phyloP scores from a whole-genome alignment of 1,140 invertebrate genomes.

The Pachypsylla venusta region DNA sequence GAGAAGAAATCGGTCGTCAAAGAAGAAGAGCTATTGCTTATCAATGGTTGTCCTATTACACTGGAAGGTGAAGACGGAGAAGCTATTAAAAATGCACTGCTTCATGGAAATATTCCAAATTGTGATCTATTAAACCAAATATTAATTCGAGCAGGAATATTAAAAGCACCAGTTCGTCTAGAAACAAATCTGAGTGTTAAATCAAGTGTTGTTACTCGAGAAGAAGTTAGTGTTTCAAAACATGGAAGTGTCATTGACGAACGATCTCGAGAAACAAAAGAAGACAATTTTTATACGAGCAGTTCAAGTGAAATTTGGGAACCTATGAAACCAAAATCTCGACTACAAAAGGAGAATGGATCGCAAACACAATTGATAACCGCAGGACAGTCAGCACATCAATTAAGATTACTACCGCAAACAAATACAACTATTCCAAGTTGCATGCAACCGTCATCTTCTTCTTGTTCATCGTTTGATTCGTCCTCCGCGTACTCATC shows the following conservation, averaged over 20 bases:
- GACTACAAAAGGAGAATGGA: background rate
- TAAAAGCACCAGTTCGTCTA: conserved; percentile 49
- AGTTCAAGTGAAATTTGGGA: conserved; percentile 53
- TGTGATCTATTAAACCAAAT: conserved; percentile 56
- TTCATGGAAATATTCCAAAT: conserved; percentile 53
- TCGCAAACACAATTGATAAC: background rate
- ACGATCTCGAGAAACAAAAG: conserved; percentile 51
- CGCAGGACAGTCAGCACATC: conserved; percentile 5
- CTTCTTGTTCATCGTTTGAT: conserved; percentile 6
- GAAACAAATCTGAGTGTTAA: conserved; percentile 58
- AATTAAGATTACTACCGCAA: background rate
- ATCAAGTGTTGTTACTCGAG: conserved; percentile 52
- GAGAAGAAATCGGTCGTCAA: conserved; percentile 54
- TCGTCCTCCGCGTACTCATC: conserved; percentile 6
- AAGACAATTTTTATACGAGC: conserved; percentile 52
- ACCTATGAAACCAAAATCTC: conserved; percentile 27
- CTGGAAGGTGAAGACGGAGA: conserved; percentile 51
- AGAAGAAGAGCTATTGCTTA: conserved; percentile 55
- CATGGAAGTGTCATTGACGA: conserved; percentile 55
- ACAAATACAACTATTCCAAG: background rate
- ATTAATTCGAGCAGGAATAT: conserved; percentile 36
- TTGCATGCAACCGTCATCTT: background rate
- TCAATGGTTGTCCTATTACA: conserved; percentile 55
- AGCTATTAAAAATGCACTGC: conserved; percentile 49
- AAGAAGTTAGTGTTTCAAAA: conserved; percentile 52